These are phyloP conservation scores for Steatornis caripensis DNA, from an alignment of 2,113 vertebrate species.

Conservation along the genomic window DNA sequence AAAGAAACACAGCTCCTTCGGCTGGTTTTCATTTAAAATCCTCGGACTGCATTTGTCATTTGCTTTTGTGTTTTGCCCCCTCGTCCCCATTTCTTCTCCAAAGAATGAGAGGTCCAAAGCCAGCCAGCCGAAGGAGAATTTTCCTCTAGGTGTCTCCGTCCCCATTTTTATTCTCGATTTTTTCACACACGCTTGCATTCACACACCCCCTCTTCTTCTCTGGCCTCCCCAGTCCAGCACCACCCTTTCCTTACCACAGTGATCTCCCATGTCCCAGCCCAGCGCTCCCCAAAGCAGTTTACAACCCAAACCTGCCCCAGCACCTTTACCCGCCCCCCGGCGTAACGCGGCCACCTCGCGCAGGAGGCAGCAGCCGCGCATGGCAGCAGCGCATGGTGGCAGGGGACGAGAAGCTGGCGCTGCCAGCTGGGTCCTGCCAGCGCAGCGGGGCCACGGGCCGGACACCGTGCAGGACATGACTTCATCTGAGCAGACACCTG, in stretches of 20 bases:
- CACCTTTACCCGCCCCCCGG: fast-evolving
- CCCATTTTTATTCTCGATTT: not conserved
- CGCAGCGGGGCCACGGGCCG: fast-evolving
- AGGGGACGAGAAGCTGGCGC: fast-evolving
- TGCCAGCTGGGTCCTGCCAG: not conserved
- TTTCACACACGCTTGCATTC: not conserved
- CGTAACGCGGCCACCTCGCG: not conserved
- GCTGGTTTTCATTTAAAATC: conserved; percentile 41
- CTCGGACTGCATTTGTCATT: not conserved
- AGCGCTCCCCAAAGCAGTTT: not conserved
- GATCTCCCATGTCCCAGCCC: not conserved
- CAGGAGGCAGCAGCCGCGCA: fast-evolving
- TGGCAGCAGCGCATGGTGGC: not conserved
- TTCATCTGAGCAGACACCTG: not conserved
- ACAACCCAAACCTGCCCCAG: not conserved
- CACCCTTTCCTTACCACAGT: not conserved
- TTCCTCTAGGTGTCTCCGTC: conserved; percentile 48
- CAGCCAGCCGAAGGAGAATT: not conserved
- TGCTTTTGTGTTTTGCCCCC: not conserved
- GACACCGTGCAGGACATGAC: not conserved
- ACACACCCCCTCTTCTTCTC: not conserved
- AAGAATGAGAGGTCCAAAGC: not conserved
- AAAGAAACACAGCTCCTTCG: not conserved
- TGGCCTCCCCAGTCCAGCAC: not conserved
- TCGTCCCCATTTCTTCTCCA: not conserved